Percentiles rank a stretch among this genome's conserved stretches.
Evolutionary conservation across 2,113 vertebrate genomes (phyloP).

Genomic region (Phainopepla nitens): DNA sequence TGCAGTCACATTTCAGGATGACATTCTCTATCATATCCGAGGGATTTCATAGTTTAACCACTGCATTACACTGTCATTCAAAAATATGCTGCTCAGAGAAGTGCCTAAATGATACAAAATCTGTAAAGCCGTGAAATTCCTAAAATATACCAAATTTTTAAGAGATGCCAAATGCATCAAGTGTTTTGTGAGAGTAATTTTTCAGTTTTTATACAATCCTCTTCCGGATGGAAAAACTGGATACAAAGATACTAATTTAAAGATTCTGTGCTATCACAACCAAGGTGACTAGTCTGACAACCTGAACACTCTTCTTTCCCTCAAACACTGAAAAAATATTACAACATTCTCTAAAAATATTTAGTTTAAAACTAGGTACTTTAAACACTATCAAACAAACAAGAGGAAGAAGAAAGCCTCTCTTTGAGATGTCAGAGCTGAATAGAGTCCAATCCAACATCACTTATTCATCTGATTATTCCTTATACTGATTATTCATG

Average conservation of each 20-base stretch:
- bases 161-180: not conserved
- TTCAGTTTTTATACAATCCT: not conserved
- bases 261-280: not conserved
- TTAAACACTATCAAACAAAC: not conserved
- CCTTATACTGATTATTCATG: constrained; percentile 10
- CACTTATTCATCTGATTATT: not conserved
- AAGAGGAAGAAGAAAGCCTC: not conserved
- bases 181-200: not conserved
- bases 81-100: not conserved
- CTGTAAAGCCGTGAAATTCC: not conserved
- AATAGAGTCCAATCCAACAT: not conserved
- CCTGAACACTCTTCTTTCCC: not conserved
- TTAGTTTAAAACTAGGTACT: not conserved
- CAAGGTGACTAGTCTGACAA: not conserved
- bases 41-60: not conserved
- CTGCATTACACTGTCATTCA: not conserved
- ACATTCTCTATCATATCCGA: not conserved
- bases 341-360: not conserved
- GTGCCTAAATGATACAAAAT: not conserved
- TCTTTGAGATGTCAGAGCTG: not conserved
- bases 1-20: not conserved
- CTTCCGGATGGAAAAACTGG: not conserved
- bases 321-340: not conserved
- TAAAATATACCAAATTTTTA: not conserved
- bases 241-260: not conserved